A percentile compares a stretch with the other conserved stretches of the same genome.
These are phyloP conservation scores for Pseudotriccus pelzelni DNA, from an alignment of 2,797 vertebrate genomes.

Conservation along the genomic window DNA sequence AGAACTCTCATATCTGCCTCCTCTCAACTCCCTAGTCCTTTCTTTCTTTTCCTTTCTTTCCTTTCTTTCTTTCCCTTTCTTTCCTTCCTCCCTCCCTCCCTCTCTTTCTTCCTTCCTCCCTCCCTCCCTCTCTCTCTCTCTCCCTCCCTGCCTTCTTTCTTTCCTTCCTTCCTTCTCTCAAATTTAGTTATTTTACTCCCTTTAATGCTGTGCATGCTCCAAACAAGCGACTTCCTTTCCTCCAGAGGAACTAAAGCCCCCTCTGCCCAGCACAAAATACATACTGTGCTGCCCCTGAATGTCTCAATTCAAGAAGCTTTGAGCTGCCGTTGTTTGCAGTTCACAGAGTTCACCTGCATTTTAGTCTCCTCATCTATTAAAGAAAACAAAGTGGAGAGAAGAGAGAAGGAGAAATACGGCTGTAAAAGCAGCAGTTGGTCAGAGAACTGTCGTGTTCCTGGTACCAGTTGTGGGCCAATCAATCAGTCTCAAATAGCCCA, in stretches of 20 bases:
- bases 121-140: accelerated
- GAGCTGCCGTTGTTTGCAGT: constrained; percentile 48
- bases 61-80: accelerated
- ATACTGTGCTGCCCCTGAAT: background rate
- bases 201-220: background rate
- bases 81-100: too few relatives aligned
- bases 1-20: background rate
- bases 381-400: constrained; percentile 42
- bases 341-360: constrained; percentile 65
- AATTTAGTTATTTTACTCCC: background rate
- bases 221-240: background rate
- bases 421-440: constrained; percentile 12
- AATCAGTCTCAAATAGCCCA: constrained; percentile 42
- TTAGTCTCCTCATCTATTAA: constrained; percentile 49
- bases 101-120: accelerated
- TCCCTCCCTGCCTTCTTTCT: too few relatives aligned
- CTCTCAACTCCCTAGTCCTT: background rate
- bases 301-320: constrained; percentile 37
- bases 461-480: constrained; percentile 49
- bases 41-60: accelerated
- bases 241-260: background rate
- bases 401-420: background rate
- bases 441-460: background rate
- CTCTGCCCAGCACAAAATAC: background rate
- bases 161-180: too few relatives aligned